Evolutionary conservation across 2,888 invertebrate genomes (phyloP).

Genomic region (Troides helena): DNA sequence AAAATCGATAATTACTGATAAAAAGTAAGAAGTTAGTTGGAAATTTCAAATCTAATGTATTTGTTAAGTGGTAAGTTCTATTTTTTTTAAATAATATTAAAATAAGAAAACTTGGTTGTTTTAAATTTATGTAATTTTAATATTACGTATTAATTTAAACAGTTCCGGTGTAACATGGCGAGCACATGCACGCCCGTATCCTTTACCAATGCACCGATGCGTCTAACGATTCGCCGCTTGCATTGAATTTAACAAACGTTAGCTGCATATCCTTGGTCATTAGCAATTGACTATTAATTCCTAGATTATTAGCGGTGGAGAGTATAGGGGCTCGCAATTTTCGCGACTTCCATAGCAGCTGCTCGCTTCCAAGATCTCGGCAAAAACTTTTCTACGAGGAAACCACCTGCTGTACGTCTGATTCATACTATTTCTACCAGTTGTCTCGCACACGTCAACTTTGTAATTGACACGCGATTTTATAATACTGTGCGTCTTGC

Average conservation of each 20-base stretch:
- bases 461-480: conserved; percentile 20
- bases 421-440: conserved; percentile 46
- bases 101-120: neutral
- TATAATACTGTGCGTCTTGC: neutral
- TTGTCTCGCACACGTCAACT: conserved; percentile 26
- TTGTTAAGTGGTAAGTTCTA: too few species aligned
- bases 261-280: conserved; percentile 71
- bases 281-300: conserved; percentile 75
- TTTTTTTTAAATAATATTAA: neutral
- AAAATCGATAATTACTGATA: too few species aligned
- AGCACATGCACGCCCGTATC: conserved; percentile 73
- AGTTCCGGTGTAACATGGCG: conserved; percentile 26
- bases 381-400: conserved; percentile 72
- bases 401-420: conserved; percentile 66
- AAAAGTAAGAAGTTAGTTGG: too few species aligned
- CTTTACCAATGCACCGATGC: conserved; percentile 45
- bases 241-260: conserved; percentile 62
- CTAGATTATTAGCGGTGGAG: conserved; percentile 69
- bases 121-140: conserved; percentile 10
- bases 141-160: conserved; percentile 9
- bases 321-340: conserved; percentile 77
- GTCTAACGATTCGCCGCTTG: conserved; percentile 62
- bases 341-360: conserved; percentile 59
- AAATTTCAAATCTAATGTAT: too few species aligned
- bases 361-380: conserved; percentile 55